A percentile compares a stretch with the other conserved stretches of the same genome.
phyloP scores from a whole-genome alignment of 2,888 invertebrate species.

The Norana najaformis region DNA sequence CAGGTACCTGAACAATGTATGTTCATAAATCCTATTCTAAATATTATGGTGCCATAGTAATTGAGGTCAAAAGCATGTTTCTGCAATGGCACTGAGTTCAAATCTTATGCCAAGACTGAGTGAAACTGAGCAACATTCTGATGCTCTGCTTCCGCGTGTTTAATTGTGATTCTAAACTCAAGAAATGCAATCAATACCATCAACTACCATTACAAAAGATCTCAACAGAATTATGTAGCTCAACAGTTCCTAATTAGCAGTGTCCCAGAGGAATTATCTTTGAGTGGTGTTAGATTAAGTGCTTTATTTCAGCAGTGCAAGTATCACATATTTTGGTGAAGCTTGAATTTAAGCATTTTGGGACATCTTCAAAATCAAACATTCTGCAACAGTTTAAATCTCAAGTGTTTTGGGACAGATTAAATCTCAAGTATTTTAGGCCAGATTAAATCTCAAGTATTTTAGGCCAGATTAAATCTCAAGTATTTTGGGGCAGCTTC shows the following conservation, averaged over 20 bases:
- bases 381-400: too few relatives aligned
- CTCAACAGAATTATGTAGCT: not conserved
- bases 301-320: too few relatives aligned
- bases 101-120: not conserved
- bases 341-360: not conserved
- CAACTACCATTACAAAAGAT: not conserved
- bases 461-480: too few relatives aligned
- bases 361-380: not conserved
- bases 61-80: too few relatives aligned
- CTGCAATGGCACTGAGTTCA: too few relatives aligned
- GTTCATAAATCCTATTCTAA: too few relatives aligned
- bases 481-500: too few relatives aligned
- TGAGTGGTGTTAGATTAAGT: not conserved
- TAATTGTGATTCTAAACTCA: not conserved
- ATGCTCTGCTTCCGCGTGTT: not conserved
- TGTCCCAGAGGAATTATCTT: not conserved
- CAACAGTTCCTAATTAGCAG: not conserved
- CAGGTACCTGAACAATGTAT: too few relatives aligned
- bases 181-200: not conserved
- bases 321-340: not conserved
- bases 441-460: not conserved
- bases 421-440: too few relatives aligned
- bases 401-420: too few relatives aligned
- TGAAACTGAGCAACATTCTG: too few relatives aligned
- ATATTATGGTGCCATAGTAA: too few relatives aligned